Evolutionary conservation across 1,140 invertebrate genomes (phyloP), one percentile per base, ranked within the genome.

Genomic region (Drosophila cardini): DNA sequence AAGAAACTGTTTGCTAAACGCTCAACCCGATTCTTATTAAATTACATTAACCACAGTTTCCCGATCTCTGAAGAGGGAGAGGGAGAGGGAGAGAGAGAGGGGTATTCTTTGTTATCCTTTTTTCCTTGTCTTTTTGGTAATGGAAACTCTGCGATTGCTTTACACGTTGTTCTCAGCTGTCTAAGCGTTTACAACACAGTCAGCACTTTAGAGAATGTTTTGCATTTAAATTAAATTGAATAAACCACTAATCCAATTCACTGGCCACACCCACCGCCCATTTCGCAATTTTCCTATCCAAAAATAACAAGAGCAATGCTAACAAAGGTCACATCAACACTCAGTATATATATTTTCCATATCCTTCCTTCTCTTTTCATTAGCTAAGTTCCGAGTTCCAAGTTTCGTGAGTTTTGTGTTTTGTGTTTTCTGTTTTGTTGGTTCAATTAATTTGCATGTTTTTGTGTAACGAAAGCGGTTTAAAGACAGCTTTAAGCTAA

Each of bases 141-240:
- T 13, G 40, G 9, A 38, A 46, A 34, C 30, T 48, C 55, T 30
- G 26, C 21, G 15, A 50, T 13, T 69, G 43, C 3, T 56, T 72
- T 40, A 13, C 21, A 34, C 56, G 21, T 32, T 48, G 5, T 40
- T 50, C 43, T n/a, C 48, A 58, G 38, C 62, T 62, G 48, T 30
- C 36, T 32, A 18, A 52, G 34, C 58, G 60, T 70, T 52, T 30
- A 26, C 36, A 13, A n/a, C 45, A 58, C 80, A 81, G 70, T 84
- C 70, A 67, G 61, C 62, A 52, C 57, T 81, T 84, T 78, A 65
- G 21, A 63, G 43, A 86, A 86, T 85, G 78, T 78, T 85, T 85
- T 72, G 78, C 81, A 86, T 85, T 86, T 86, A 85, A 85, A 85
- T 85, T 72, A 86, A 85, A 86, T 85, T 85, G 81, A 81, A 78